Percentiles rank a stretch among this genome's conserved stretches.
These are phyloP conservation scores for Talpa occidentalis DNA, from an alignment of 2,113 vertebrate genomes.

Conservation along the genomic window DNA sequence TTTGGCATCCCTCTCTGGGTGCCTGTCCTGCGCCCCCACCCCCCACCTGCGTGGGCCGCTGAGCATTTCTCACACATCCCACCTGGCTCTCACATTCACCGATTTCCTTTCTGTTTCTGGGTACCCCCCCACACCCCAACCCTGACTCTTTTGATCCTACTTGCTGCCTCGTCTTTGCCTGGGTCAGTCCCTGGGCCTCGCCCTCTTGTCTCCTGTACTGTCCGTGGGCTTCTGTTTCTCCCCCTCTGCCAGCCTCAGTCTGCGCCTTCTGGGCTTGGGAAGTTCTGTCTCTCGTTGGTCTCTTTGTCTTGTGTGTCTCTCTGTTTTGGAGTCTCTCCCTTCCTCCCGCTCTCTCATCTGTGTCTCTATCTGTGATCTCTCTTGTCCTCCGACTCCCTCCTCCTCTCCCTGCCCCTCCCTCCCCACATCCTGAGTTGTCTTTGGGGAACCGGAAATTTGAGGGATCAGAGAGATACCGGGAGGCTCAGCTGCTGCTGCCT, in stretches of 20 bases:
- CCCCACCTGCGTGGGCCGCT: not conserved
- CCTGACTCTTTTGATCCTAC: not conserved
- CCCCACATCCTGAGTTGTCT: conserved; percentile 82
- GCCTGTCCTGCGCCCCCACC: not conserved
- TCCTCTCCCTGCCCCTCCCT: conserved; percentile 75
- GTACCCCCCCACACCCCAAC: not conserved
- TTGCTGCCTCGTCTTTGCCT: not conserved
- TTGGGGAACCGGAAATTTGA: conserved; percentile 82
- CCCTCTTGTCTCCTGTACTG: not conserved
- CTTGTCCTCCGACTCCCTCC: conserved; percentile 30
- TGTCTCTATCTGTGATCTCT: not conserved
- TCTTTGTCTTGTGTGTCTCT: not conserved
- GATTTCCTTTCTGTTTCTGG: not conserved
- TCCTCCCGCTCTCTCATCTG: not conserved
- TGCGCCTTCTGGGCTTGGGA: not conserved
- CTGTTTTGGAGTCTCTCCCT: not conserved
- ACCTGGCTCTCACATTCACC: not conserved
- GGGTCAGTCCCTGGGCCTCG: not conserved
- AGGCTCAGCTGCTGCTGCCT: conserved; percentile 66
- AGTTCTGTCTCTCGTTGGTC: not conserved
- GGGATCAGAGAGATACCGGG: conserved; percentile 80
- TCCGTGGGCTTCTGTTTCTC: not conserved
- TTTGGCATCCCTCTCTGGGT: not conserved
- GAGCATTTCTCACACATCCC: not conserved
- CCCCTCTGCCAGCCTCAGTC: not conserved